Evolutionary conservation across 2,797 vertebrate genomes (phyloP).

Genomic region (Phoxinus dragarum): DNA sequence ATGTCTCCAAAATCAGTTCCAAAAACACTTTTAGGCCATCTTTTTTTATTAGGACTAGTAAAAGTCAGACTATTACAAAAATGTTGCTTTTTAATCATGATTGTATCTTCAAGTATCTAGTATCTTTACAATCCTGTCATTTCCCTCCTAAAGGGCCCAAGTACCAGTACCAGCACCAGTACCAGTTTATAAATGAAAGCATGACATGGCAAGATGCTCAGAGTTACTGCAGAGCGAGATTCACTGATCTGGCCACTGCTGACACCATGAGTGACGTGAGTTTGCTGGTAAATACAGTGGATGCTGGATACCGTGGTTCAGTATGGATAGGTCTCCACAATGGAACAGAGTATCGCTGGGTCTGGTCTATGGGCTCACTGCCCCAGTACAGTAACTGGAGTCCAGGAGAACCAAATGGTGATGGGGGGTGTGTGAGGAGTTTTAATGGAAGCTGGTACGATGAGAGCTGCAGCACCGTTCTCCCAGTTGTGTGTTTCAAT

Average conservation of each 20-base stretch:
- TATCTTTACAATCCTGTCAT: background rate
- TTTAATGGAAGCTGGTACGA: constrained; percentile 9
- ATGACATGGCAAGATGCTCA: constrained; percentile 50
- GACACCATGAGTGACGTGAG: background rate
- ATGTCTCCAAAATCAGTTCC: no score
- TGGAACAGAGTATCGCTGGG: accelerated
- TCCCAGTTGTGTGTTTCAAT: constrained; percentile 27
- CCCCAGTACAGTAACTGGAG: constrained; percentile 15
- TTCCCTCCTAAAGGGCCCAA: background rate
- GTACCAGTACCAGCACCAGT: constrained; percentile 12
- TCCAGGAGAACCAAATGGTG: background rate
- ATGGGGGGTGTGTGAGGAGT: constrained; percentile 10
- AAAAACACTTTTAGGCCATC: no score
- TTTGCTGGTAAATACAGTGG: background rate
- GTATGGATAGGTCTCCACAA: constrained; percentile 60
- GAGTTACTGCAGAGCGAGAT: background rate
- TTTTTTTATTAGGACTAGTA: no score
- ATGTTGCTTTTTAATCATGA: background rate
- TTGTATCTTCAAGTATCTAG: background rate
- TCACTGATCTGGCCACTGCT: constrained; percentile 58
- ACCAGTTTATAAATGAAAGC: accelerated
- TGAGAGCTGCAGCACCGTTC: background rate
- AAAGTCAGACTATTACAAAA: no score
- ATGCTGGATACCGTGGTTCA: accelerated
- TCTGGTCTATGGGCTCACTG: constrained; percentile 50